Conservation (phyloP, 2,797 vertebrate species). For the Spizella passerina region DNA sequence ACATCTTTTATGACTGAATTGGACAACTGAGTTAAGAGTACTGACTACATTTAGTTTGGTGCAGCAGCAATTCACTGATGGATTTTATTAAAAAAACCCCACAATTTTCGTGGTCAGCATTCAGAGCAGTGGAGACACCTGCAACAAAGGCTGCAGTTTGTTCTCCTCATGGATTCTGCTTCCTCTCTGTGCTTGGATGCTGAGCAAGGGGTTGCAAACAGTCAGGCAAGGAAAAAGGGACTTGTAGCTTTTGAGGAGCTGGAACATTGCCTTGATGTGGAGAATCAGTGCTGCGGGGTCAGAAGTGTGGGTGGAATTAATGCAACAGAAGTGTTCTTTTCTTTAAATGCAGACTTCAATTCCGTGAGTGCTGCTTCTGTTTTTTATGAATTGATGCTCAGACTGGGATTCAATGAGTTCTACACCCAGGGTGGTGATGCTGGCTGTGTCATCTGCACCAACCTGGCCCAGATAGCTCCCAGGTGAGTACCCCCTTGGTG, state of each 20-base stretch:
- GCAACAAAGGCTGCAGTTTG: not conserved
- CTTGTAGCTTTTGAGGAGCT: not conserved
- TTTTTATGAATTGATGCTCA: slow-evolving; percentile 79
- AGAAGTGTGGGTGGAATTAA: not conserved
- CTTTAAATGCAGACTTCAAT: slow-evolving; percentile 61
- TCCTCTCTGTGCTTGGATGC: not conserved
- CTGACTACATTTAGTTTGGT: not conserved
- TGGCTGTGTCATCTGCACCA: slow-evolving; percentile 76
- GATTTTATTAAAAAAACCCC: not conserved
- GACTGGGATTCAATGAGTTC: slow-evolving; percentile 76
- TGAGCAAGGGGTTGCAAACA: not conserved
- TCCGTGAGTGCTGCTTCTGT: slow-evolving; percentile 68
- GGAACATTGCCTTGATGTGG: not conserved
- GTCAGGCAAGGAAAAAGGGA: not conserved
- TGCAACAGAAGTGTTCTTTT: not conserved
- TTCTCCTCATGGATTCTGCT: not conserved
- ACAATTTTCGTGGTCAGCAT: rapidly evolving
- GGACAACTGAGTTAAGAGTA: not conserved
- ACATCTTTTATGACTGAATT: not conserved
- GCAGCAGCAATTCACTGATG: not conserved
- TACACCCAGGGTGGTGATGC: slow-evolving; percentile 80
- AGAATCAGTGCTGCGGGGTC: not conserved
- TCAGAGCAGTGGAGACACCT: not conserved
- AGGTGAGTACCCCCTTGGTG: slow-evolving; percentile 51
- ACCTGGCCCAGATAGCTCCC: slow-evolving; percentile 78